These are phyloP conservation scores for Rhadinocentrus ornatus DNA, from an alignment of 2,797 vertebrate species.

Conservation along the genomic window DNA sequence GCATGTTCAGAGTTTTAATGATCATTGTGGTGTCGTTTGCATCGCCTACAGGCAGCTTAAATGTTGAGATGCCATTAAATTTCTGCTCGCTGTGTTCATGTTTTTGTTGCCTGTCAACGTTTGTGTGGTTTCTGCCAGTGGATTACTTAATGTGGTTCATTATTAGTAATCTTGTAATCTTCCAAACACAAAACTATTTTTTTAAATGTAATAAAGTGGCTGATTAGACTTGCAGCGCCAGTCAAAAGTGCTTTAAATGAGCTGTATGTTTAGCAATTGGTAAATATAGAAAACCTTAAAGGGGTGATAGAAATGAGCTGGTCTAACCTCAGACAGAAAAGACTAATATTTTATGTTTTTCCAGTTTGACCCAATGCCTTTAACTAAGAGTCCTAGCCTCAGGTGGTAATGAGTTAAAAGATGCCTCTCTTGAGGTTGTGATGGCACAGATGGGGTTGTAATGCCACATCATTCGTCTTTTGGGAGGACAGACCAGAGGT, in stretches of 20 bases:
- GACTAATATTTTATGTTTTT: neutral
- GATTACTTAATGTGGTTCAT: neutral
- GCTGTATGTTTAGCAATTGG: neutral
- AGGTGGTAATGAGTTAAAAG: constrained; percentile 47
- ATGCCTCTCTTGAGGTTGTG: constrained; percentile 26
- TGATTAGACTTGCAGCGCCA: no score
- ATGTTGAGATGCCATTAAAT: neutral
- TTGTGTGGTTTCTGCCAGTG: no score
- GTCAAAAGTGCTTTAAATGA: no score
- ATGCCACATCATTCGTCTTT: constrained; percentile 21
- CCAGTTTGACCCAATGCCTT: neutral
- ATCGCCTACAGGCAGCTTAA: neutral
- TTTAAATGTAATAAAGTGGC: no score
- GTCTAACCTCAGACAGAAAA: no score
- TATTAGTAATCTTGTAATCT: no score
- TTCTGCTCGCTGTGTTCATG: no score
- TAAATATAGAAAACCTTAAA: neutral
- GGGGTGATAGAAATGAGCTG: neutral
- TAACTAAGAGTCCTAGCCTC: constrained; percentile 18
- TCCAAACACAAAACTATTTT: no score
- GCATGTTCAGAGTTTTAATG: neutral
- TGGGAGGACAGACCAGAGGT: constrained; percentile 55
- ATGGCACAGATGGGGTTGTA: constrained; percentile 49
- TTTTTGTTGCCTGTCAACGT: no score
- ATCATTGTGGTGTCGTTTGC: neutral